Percentiles rank a stretch among this genome's conserved stretches.
phyloP scores from a whole-genome alignment of 2,888 invertebrate genomes.

The Zhuqinia jingwanae region DNA sequence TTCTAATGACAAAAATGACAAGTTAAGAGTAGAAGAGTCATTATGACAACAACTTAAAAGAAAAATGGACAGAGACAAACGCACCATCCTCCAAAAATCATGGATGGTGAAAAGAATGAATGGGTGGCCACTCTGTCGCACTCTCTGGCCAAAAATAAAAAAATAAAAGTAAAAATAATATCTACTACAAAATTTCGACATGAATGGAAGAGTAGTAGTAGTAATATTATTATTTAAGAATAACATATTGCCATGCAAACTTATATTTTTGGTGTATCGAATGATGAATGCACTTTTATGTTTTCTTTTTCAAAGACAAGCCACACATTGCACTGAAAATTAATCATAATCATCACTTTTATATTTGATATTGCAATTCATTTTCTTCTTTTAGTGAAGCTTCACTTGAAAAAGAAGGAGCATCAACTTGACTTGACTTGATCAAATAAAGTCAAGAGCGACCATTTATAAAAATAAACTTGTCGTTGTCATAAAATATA shows the following conservation, averaged over 20 bases:
- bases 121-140: not conserved
- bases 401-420: too few relatives aligned
- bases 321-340: not conserved
- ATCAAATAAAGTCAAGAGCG: constrained; percentile 47
- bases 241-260: too few relatives aligned
- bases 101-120: not conserved
- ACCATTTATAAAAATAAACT: constrained; percentile 43
- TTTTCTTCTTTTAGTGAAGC: too few relatives aligned
- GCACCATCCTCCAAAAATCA: not conserved
- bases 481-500: constrained; percentile 37
- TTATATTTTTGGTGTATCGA: constrained; percentile 1
- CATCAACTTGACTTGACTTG: not conserved
- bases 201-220: not conserved
- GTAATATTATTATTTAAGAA: not conserved
- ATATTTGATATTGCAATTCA: too few relatives aligned
- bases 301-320: constrained; percentile 26
- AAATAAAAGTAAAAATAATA: constrained; percentile 15
- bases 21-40: too few relatives aligned
- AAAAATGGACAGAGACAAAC: too few relatives aligned
- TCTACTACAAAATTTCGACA: constrained; percentile 2
- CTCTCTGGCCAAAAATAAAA: not conserved
- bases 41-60: too few relatives aligned
- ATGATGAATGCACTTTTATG: constrained; percentile 33
- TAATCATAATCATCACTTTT: too few relatives aligned
- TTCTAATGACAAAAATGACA: too few relatives aligned